Percentiles rank a stretch among this genome's conserved stretches.
These are phyloP conservation scores for Pelecanoides urinatrix DNA, from an alignment of 2,113 vertebrate genomes.

Conservation along the genomic window DNA sequence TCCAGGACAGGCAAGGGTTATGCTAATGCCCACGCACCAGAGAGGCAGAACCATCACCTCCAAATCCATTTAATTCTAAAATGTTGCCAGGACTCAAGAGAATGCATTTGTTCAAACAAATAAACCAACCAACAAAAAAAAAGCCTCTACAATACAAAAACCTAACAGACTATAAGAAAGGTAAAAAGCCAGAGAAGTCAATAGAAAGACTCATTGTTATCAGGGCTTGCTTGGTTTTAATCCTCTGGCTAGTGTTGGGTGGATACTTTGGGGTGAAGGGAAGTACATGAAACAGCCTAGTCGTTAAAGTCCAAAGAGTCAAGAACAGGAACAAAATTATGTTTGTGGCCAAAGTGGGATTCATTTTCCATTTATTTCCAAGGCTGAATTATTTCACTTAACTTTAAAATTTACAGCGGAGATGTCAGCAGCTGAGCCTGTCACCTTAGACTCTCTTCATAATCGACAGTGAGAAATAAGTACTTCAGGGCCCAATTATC, in stretches of 20 bases:
- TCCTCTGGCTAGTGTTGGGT: background rate
- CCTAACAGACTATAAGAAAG: background rate
- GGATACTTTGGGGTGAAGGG: background rate
- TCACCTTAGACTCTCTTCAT: background rate
- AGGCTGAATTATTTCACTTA: background rate
- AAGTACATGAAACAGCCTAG: background rate
- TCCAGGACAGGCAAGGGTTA: background rate
- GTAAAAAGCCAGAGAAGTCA: background rate
- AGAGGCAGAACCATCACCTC: background rate
- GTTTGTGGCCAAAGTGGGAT: background rate
- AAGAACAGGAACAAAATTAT: background rate
- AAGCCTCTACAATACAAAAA: background rate
- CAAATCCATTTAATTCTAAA: background rate
- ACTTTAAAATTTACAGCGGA: background rate
- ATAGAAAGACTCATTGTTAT: background rate
- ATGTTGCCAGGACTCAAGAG: background rate
- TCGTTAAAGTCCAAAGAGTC: background rate
- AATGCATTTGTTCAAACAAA: background rate
- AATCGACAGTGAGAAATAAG: background rate
- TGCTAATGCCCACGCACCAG: rapidly evolving
- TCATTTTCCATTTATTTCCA: background rate
- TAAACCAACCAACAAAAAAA: background rate
- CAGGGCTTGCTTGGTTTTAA: background rate
- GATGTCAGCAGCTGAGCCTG: background rate
- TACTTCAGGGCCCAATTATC: background rate